Conservation (phyloP, 2,113 vertebrate genomes). For the Azemiops feae region DNA sequence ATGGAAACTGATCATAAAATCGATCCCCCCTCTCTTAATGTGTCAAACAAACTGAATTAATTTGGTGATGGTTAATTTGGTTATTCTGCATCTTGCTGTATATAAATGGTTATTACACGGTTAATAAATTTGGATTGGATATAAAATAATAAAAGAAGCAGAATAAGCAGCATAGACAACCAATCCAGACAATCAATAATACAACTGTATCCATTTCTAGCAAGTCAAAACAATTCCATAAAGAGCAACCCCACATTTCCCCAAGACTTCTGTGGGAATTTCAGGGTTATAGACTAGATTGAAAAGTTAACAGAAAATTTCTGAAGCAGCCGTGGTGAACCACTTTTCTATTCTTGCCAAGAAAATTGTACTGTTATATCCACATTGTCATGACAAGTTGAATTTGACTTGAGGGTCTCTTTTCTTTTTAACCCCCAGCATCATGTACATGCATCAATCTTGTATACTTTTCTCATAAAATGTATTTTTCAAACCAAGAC, state of each 20-base stretch:
- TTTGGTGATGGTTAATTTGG: background rate
- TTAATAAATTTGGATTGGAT: background rate
- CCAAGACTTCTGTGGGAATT: background rate
- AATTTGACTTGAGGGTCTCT: background rate
- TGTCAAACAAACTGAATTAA: background rate
- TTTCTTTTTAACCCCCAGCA: background rate
- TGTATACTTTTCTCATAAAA: background rate
- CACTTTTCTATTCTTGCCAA: background rate
- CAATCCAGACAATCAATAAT: background rate
- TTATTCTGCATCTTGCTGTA: background rate
- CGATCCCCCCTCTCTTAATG: background rate
- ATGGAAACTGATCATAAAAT: background rate
- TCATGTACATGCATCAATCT: background rate
- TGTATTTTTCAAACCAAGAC: background rate
- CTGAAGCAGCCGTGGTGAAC: background rate
- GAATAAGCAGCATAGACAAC: background rate
- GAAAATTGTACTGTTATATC: background rate
- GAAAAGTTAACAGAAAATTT: background rate
- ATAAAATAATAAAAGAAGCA: background rate
- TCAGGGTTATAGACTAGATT: background rate
- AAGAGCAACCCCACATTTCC: background rate
- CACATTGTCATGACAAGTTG: background rate
- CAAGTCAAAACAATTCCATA: background rate
- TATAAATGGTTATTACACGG: background rate
- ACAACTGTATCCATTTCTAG: background rate